phyloP scores from a whole-genome alignment of 1,140 invertebrate genomes.

The Oncopodura yosiiana region DNA sequence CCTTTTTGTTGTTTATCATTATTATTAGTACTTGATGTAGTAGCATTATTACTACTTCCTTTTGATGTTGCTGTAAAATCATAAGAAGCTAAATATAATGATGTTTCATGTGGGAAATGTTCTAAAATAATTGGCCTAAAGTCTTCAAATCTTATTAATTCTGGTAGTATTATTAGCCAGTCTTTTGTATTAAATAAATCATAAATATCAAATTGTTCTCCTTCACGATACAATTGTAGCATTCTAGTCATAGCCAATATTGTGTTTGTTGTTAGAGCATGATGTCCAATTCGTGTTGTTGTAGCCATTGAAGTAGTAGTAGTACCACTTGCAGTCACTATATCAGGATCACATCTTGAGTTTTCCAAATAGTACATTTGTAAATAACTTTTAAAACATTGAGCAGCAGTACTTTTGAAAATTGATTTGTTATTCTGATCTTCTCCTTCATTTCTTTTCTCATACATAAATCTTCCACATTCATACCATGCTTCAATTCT shows the following conservation, averaged over 20 bases:
- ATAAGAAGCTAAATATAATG: slow-evolving; percentile 17
- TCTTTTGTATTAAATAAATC: slow-evolving; percentile 7
- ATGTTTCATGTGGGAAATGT: slow-evolving; percentile 22
- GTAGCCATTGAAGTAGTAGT: not conserved
- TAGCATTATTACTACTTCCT: not conserved
- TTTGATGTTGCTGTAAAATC: no score
- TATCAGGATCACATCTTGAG: no score
- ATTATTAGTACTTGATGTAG: not conserved
- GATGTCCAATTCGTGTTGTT: not conserved
- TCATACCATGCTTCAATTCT: slow-evolving; percentile 12
- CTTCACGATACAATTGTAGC: slow-evolving; percentile 1
- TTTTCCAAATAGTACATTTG: no score
- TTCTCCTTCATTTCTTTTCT: not conserved
- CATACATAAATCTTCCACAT: slow-evolving; percentile 13
- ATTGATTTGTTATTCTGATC: no score
- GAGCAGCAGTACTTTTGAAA: not conserved
- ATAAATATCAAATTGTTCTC: not conserved
- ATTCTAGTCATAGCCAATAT: slow-evolving; percentile 6
- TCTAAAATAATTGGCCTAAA: slow-evolving; percentile 11
- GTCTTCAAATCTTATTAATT: slow-evolving; percentile 13
- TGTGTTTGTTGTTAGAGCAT: no score
- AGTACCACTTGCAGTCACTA: no score
- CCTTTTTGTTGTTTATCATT: not conserved
- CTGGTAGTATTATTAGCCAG: slow-evolving; percentile 25
- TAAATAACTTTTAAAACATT: not conserved